Base-by-base conservation (phyloP, 2,888 invertebrate genomes). In the Philonicus albiceps region DNA sequence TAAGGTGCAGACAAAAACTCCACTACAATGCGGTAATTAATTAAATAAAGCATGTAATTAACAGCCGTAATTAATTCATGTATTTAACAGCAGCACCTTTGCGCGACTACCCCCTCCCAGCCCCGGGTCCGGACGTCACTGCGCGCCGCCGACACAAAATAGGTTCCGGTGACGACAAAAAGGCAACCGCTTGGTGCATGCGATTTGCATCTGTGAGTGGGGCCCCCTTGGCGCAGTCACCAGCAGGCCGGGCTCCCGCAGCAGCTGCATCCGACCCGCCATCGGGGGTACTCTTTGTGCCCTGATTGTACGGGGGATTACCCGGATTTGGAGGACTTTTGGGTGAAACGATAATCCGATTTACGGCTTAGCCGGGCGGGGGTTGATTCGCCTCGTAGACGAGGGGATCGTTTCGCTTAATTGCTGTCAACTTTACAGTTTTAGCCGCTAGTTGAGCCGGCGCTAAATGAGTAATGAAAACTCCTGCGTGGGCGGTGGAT, bases 11-110 rank as follows among this genome's bases (percentile, higher is more conserved):
- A 73, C 73, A 85, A 85, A 85, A 74, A 75, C 74, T 75, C 16
- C 13, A 49, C 30, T 64, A 86, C 78, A 78, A 64, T 86, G 55
- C 37, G 27, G 55, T 43, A 86, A 86, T 86, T 86, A 86, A 86
- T 86, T 86, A 76, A 86, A 86, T 86, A 76, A 55, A 86, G 76
- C 78, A 78, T 75, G 78, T 76, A 86, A 86, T 86, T 78, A 86
- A 55, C 76, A 78, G 64, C 76, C 34, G 53, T 86, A 86, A 86
- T 78, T 64, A 86, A 37, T 76, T 40, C 40, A 78, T 78, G 64
- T 55, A 78, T 85, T 85, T 53, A 85, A 49, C 19, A 75, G 74
- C 74, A 40, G 73, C 80, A 53, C 80, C 53, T 76, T 76, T 76
- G 76, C 43, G 22, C n/a, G 34, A 22, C 37, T 49, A 53, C 53